Percentiles rank a stretch among this genome's conserved stretches.
These are phyloP conservation scores for Dicycla oo DNA, from an alignment of 2,888 invertebrate genomes.

Conservation along the genomic window DNA sequence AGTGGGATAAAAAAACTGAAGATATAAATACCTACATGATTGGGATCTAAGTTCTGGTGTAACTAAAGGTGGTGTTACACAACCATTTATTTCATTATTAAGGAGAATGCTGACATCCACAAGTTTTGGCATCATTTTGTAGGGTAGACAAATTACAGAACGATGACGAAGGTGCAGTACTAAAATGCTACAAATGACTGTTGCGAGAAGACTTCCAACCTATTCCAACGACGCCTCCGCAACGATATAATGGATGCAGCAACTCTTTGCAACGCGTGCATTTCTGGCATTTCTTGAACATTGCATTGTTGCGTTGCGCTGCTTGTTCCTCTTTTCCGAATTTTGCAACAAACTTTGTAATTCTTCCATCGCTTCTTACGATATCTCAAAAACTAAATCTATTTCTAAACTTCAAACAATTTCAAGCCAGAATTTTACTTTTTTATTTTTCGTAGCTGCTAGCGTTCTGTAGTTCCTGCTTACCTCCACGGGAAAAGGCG, in stretches of 20 bases:
- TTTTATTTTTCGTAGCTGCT: neutral
- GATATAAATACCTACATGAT: constrained; percentile 9
- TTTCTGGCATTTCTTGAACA: neutral
- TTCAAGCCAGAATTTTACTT: neutral
- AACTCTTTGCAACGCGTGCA: constrained; percentile 6
- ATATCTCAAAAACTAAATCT: neutral
- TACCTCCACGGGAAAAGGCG: neutral
- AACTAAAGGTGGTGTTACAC: constrained; percentile 10
- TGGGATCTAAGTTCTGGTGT: constrained; percentile 15
- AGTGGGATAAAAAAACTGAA: constrained; percentile 13
- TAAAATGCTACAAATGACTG: neutral
- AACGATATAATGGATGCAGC: constrained; percentile 2
- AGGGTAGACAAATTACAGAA: neutral
- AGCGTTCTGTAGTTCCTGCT: neutral
- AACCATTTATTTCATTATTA: neutral
- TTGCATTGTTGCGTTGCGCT: neutral
- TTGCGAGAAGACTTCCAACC: neutral
- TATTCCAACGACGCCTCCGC: neutral
- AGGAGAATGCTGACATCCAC: no score
- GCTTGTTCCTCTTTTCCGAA: neutral
- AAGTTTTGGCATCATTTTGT: no score
- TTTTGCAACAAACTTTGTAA: neutral
- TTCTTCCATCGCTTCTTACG: no score
- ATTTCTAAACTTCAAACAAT: no score
- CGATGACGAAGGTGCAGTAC: neutral